A percentile compares a stretch with the other conserved stretches of the same genome.
These are phyloP conservation scores for Planococcus citri DNA, from an alignment of 1,140 invertebrate species.

Conservation along the genomic window DNA sequence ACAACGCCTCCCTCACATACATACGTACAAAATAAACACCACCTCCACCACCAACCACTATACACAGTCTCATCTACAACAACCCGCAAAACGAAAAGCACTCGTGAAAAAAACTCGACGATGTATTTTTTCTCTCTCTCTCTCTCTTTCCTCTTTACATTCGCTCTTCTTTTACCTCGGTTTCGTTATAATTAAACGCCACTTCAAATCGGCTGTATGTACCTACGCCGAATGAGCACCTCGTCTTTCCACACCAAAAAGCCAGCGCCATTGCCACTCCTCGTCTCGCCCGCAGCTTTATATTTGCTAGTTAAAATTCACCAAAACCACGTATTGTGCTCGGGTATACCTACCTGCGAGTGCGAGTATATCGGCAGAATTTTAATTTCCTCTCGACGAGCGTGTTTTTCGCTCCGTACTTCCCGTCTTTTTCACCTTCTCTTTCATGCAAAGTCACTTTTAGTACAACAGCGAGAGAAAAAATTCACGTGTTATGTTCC, in stretches of 20 bases:
- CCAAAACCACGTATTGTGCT: neutral
- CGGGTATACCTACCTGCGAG: too few relatives aligned
- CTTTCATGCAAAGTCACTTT: too few relatives aligned
- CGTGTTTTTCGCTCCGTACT: neutral
- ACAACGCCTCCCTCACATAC: too few relatives aligned
- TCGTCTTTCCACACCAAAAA: too few relatives aligned
- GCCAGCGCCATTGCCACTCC: neutral
- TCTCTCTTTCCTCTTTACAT: too few relatives aligned
- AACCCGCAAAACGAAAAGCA: neutral
- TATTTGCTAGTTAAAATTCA: neutral
- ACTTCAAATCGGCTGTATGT: neutral
- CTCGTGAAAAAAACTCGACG: neutral
- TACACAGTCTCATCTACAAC: too few relatives aligned
- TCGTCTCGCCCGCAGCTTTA: too few relatives aligned
- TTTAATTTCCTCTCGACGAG: conserved; percentile 5
- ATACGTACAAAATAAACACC: too few relatives aligned
- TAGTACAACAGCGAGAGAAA: neutral
- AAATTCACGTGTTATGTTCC: neutral
- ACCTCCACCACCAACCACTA: too few relatives aligned
- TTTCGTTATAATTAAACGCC: neutral
- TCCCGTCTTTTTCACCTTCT: too few relatives aligned
- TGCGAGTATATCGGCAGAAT: neutral
- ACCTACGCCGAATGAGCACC: neutral
- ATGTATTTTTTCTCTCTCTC: too few relatives aligned
- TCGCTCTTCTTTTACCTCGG: neutral